Evolutionary conservation across 2,888 invertebrate species (phyloP), one percentile per base, ranked within the genome.

Genomic region (Matsumyia berberina): DNA sequence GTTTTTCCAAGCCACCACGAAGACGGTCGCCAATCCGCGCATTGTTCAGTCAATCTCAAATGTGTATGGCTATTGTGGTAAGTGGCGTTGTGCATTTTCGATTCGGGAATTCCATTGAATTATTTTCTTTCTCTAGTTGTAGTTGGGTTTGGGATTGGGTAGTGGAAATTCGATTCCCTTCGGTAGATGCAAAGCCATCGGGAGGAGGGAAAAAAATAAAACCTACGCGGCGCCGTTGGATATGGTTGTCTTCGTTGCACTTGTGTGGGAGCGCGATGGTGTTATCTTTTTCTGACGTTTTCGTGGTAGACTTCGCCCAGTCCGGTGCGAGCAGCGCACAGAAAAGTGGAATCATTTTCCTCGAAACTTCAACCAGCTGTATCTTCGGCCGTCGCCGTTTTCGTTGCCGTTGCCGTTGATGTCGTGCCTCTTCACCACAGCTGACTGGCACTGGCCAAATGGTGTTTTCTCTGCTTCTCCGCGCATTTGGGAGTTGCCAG

Each of bases 61-160:
- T 95, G 95, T 95, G 95, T 95, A 95, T 95, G 95, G 95, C 95
- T 95, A 95, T 95, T 95, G 94, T 94, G 95, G 95, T 95, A 93
- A 94, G 95, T 94, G 37, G 39, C 33, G 33, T 29, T 44, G 15
- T 39, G n/a, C 3, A n/a, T 35, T 37, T 31, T 42, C 51, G n/a
- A 29, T 33, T 55, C 4, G 24, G 9, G 1, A 39, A 49, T 57
- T 44, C 33, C n/a, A 64, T 69, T 53, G 29, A 42, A 24, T 15
- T 29, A 17, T 42, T 58, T 60, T 62, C 12, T 12, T 31, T 24
- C 51, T 37, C 19, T 5, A 42, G 8, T 7, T n/a, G 5, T n/a
- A n/a, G 19, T 55, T 33, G 15, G 7, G 0, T 64, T 2, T 9
- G 29, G 19, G 24, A 44, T 5, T 9, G 29, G 19, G 6, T 9